Base-by-base conservation (phyloP, 92 coral and sea anemone genomes). In the Palythoa grandiflora region DNA sequence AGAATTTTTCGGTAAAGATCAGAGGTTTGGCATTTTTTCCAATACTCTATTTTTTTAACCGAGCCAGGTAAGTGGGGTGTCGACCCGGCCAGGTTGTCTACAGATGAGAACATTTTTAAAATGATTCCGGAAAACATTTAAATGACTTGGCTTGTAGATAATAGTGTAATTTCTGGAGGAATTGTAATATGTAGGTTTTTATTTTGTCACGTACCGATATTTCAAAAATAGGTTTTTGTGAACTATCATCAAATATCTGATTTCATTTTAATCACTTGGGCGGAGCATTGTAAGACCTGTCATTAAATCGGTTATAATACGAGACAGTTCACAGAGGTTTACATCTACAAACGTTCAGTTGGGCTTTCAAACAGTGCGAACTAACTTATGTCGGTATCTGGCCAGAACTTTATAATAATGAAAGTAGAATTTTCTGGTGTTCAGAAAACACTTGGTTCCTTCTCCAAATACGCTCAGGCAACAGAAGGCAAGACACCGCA, bases 231-330 rank as follows among this genome's bases (percentile, higher is more conserved):
- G 50, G 50, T 44, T 8, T 8, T 44, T 8, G 50, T 44, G 50
- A 44, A 44, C 50, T 44, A 61, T 6, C 35, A 63, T 63, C 7
- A n/a, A 3, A 0, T 17, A 61, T 60, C 50, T 55, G 66, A 44
- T 79, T 79, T 79, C 72, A 61, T 17, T 79, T 79, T 61, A 79
- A 79, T 61, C 40, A 51, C 20, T 19, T 52, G 54, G 84, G 84
- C 70, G 84, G 84, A 79, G 84, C 84, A 48, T 12, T 17, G 19
- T 17, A 28, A 59, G 37, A 60, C 9, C 8, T 35, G 21, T 47
- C 38, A 59, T n/a, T 79, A 14, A 14, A 9, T 47, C 40, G 38
- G 21, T 2, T 39, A 35, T 21, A 50, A 12, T 17, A 60, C 12
- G 20, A 6, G 9, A 36, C 73, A 38, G 35, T 63, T 63, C 37